These are phyloP conservation scores for Drosophila parabipectinata DNA, from an alignment of 1,140 invertebrate genomes.

Conservation along the genomic window DNA sequence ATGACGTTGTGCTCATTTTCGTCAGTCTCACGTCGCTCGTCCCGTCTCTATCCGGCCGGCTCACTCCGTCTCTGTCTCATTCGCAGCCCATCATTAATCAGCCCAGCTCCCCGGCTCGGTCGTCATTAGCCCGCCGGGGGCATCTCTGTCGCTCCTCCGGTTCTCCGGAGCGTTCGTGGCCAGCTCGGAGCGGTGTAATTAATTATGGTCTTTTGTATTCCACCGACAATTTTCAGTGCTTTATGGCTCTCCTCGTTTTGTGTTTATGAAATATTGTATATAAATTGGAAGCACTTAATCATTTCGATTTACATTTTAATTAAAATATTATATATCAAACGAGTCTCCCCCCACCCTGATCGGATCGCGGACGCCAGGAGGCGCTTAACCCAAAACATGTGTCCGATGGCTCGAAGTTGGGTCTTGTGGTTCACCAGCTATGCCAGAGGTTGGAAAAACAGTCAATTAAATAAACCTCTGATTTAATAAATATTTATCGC, in stretches of 20 bases:
- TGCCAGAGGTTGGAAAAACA: background rate
- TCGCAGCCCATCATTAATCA: constrained; percentile 75
- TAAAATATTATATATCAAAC: constrained; percentile 80
- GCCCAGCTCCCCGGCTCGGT: constrained; percentile 44
- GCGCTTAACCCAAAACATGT: constrained; percentile 49
- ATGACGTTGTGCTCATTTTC: constrained; percentile 80
- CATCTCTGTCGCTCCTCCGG: constrained; percentile 35
- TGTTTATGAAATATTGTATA: constrained; percentile 77
- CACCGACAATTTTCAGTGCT: constrained; percentile 79
- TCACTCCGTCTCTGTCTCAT: constrained; percentile 42
- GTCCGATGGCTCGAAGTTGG: constrained; percentile 19
- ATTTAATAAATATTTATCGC: background rate
- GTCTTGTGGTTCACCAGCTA: background rate
- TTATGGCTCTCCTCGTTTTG: constrained; percentile 53
- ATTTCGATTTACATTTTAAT: constrained; percentile 82
- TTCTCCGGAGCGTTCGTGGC: constrained; percentile 47
- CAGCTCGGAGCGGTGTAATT: constrained; percentile 72
- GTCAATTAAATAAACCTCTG: background rate
- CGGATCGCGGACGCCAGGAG: constrained; percentile 23
- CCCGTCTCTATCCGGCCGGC: constrained; percentile 14
- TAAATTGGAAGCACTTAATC: constrained; percentile 81
- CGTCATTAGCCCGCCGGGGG: constrained; percentile 60
- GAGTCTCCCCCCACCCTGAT: constrained; percentile 53
- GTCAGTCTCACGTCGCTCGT: constrained; percentile 49
- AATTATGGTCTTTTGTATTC: constrained; percentile 79